Base-by-base conservation (phyloP, 2,797 vertebrate genomes). In the Kryptolebias ocellatus region DNA sequence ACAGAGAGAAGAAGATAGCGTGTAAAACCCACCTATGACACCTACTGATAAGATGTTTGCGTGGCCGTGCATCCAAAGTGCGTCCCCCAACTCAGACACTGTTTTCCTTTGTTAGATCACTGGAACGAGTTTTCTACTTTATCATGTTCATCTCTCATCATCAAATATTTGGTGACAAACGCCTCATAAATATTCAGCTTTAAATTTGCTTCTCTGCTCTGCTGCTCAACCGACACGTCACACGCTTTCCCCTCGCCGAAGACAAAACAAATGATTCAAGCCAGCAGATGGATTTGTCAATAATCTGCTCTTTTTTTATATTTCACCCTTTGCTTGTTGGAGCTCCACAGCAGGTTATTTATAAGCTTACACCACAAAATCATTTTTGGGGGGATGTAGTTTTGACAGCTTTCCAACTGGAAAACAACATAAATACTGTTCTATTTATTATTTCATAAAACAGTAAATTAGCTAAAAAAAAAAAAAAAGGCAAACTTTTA, bases 251-350 rank as follows among this genome's bases (percentile, higher is more conserved):
- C 61, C 28, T 5, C 37, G 28, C 63, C 50, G 59, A 15, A 31
- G 45, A 45, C 46, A 71, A 76, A 78, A 74, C 66, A 79, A 72
- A 82, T 74, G 1, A 71, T 78, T 83, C 46, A 70, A 66, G 29
- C 12, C 12, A 24, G 45, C n/a, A 52, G 55, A 74, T 53, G 51
- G 64, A 64, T 69, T 55, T 70, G 53, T 76, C 76, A 78, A 70
- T 71, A 69, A 46, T 49, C 16, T 1, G 0, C 31, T 52, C 15
- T 59, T 52, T 46, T 53, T 60, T 62, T 31, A 29, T 61, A 71
- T 59, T 34, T 70, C 55, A 75, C 39, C 24, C 28, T 60, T 45
- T 65, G 27, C 53, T 50, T 54, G 34, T 71, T 64, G 66, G n/a
- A 65, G 44, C 45, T 59, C 39, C 47, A 60, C 64, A 61, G 70